Evolutionary conservation across 2,113 vertebrate species (phyloP).

Genomic region (Apaloderma vittatum): DNA sequence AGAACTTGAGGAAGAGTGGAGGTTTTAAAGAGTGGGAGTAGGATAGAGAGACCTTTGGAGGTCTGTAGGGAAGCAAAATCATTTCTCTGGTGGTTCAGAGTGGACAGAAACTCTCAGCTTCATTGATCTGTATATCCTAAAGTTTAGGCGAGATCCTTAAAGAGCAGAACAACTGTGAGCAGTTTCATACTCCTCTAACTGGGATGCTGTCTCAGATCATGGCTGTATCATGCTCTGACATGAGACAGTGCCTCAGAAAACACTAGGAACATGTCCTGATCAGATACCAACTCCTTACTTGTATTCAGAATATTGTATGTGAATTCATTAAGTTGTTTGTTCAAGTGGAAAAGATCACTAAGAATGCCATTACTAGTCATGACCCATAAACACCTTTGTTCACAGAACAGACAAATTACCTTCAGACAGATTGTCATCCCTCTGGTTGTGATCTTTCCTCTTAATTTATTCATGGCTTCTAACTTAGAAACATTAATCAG

Average conservation of each 20-base stretch:
- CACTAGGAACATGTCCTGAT: neutral
- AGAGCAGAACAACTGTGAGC: neutral
- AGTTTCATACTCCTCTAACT: neutral
- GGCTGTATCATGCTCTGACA: neutral
- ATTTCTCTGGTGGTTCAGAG: neutral
- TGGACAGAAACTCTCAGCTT: neutral
- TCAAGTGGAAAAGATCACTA: neutral
- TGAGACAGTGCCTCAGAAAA: neutral
- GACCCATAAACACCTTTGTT: neutral
- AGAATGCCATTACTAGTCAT: neutral
- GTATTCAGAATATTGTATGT: neutral
- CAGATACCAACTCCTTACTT: neutral
- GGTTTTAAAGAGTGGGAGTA: neutral
- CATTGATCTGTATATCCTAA: neutral
- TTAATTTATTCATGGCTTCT: slow-evolving; percentile 1
- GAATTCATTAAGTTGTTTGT: neutral
- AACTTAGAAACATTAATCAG: slow-evolving; percentile 1
- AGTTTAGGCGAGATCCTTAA: neutral
- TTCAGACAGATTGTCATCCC: neutral
- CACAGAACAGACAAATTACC: neutral
- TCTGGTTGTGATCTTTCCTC: neutral
- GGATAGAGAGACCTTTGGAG: neutral
- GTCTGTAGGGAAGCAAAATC: neutral
- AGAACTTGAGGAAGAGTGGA: neutral
- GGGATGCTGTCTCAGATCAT: neutral